Base-by-base conservation (phyloP, 1,140 invertebrate species). In the Drosophila aff. region DNA sequence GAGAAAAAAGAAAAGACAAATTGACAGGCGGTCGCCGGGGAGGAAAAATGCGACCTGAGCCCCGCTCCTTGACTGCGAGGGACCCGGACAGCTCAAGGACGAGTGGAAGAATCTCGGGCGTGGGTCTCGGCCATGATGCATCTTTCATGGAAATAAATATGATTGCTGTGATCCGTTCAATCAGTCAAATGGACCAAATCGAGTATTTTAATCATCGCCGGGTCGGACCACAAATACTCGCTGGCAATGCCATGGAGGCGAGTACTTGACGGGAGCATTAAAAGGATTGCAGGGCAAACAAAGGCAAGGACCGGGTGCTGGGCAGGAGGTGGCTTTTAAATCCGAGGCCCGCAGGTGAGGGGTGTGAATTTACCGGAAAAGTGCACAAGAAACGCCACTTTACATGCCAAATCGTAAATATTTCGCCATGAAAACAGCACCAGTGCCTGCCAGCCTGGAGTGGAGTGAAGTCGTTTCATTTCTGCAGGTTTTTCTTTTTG, bases 331-430 rank as follows among this genome's bases (percentile, higher is more conserved):
- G 78, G 77, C 84, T 89, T 89, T 89, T 84, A 89, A 83, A 73
- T 74, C 61, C 59, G 38, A 46, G 40, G 44, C 43, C 44, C 36
- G 38, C 52, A 60, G 67, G 40, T 57, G 21, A 33, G 66, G 67
- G 46, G 49, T 50, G 80, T 62, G 67, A 83, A 83, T 75, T 79
- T 64, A 59, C 64, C 80, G 84, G 83, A 89, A 83, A 89, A 89
- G 85, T 76, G 77, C 85, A 87, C 81, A 81, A 90, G 85, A 90
- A 90, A 90, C 73, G 85, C 79, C 85, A 90, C 81, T 90, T 90
- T 85, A 90, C 79, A 79, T 90, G 77, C 82, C 86, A 72, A 90
- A 90, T 90, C 86, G 85, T 90, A 90, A 90, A 90, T 90, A 90
- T 90, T 91, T 91, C 84, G 76, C 79, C 79, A 79, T 90, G 87